A percentile compares a stretch with the other conserved stretches of the same genome.
These are phyloP conservation scores for Pantherophis alleghaniensis DNA, from an alignment of 2,797 vertebrate genomes.

Conservation along the genomic window DNA sequence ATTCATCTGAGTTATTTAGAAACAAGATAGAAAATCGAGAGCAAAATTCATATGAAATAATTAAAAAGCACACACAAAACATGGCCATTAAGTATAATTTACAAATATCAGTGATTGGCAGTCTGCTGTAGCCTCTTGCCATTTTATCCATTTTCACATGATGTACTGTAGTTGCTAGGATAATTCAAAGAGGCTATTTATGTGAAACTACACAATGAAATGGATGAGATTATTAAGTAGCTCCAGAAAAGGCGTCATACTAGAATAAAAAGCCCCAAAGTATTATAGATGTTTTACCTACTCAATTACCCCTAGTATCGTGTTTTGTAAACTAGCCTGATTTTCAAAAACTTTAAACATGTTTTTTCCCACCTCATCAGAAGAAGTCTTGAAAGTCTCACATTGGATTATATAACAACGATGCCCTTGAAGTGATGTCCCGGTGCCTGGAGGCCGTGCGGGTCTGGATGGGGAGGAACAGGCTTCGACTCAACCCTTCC, in stretches of 20 bases:
- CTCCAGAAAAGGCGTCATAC: neutral
- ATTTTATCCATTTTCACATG: neutral
- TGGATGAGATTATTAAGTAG: neutral
- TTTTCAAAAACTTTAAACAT: neutral
- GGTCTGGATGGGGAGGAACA: no score
- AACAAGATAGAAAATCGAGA: neutral
- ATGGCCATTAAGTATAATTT: neutral
- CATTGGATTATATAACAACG: neutral
- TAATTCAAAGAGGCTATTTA: neutral
- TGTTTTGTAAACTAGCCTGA: neutral
- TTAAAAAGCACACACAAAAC: neutral
- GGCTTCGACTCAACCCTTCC: no score
- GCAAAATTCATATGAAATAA: neutral
- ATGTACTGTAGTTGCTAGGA: neutral
- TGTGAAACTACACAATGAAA: neutral
- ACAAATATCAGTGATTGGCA: neutral
- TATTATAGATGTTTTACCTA: neutral
- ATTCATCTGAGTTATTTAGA: neutral
- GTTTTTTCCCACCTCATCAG: neutral
- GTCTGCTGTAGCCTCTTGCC: neutral
- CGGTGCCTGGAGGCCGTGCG: no score
- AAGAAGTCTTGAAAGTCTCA: neutral
- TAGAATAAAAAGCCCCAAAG: neutral
- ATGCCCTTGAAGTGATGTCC: no score
- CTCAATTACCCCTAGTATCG: neutral